Base-by-base conservation (phyloP, 2,888 invertebrate species). In the Tinea pellionella region DNA sequence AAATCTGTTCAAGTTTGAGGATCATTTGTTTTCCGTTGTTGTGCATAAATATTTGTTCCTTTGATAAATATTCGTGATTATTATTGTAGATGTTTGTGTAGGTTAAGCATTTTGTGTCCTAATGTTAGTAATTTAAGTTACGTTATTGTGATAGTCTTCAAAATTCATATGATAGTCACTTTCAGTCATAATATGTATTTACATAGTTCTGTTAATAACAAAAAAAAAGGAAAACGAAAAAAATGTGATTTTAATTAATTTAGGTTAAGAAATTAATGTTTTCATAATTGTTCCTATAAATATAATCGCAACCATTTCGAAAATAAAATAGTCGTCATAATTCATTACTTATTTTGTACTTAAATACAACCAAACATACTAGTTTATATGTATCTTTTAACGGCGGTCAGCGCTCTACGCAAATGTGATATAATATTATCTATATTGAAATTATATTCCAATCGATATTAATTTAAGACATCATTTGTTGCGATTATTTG, bases 141-240 rank as follows among this genome's bases (percentile, higher is more conserved):
- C 77, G 74, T 73, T 79, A 77, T 75, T 85, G 87, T 87, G 86
- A 86, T 86, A 84, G 80, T 67, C 69, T 76, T 78, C 9, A 74
- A 77, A 74, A 74, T 71, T 82, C 71, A 73, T 79, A 78, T 79
- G 75, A 74, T 87, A 87, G 87, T 87, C 87, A 86, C 85, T 85
- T 85, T 80, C 80, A 87, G 87, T 87, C 87, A 87, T 86, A 86
- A 86, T 87, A 86, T 80, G 80, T 83, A 74, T 73, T 71, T 80
- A 81, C 71, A 74, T 74, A 73, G 69, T 70, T 69, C 72, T 71
- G 68, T 68, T 68, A 65, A 65, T 74, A 71, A 72, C 71, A 67
- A 68, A 72, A 74, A 75, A 72, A 74, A 75, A 72, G 65, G 61
- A 67, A 63, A 67, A 15, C 2, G 18, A 55, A 76, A 74, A 75